A percentile compares a stretch with the other conserved stretches of the same genome.
These are phyloP conservation scores for Fistularia commersonii DNA, from an alignment of 2,797 vertebrate species.

Conservation along the genomic window DNA sequence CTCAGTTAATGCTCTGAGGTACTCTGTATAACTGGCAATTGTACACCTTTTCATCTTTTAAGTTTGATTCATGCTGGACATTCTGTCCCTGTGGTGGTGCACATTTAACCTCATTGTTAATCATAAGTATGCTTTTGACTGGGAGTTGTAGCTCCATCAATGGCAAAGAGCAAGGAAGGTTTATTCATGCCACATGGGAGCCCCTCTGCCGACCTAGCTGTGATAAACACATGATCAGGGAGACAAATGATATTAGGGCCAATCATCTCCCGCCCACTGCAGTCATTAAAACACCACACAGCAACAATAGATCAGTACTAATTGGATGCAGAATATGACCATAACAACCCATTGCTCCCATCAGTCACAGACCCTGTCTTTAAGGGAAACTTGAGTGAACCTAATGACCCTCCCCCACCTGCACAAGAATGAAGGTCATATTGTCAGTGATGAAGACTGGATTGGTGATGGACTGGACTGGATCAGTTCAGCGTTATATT, in stretches of 20 bases:
- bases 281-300: conserved; percentile 83
- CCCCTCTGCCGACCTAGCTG: conserved; percentile 70
- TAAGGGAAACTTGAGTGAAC: conserved; percentile 76
- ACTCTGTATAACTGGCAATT: conserved; percentile 32
- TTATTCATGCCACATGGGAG: conserved; percentile 74
- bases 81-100: conserved; percentile 47
- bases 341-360: conserved; percentile 75
- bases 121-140: conserved; percentile 43
- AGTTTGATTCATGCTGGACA: conserved; percentile 59
- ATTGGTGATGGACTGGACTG: neutral
- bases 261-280: conserved; percentile 85
- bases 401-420: conserved; percentile 61
- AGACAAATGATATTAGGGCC: conserved; percentile 86
- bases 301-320: conserved; percentile 87
- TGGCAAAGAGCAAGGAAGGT: conserved; percentile 38
- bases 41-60: conserved; percentile 59
- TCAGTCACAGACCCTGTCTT: conserved; percentile 74
- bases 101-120: conserved; percentile 56
- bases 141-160: conserved; percentile 31
- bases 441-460: conserved; percentile 8
- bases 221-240: conserved; percentile 90
- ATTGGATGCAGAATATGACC: conserved; percentile 88
- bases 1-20: conserved; percentile 20
- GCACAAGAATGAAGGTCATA: conserved; percentile 19
- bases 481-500: no score